Evolutionary conservation across 2,113 vertebrate genomes (phyloP).

Genomic region (Nibea albiflora): DNA sequence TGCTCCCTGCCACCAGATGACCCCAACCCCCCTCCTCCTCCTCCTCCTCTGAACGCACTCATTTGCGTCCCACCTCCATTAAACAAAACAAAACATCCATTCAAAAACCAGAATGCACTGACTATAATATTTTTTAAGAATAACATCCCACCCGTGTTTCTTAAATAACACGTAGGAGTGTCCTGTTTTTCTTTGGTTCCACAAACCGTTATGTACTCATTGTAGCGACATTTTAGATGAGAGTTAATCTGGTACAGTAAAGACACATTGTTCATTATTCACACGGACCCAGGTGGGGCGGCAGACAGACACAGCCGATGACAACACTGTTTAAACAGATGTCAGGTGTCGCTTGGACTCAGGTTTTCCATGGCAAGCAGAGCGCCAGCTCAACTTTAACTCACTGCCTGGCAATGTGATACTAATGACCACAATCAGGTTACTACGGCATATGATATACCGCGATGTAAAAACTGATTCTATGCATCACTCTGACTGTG

Average conservation of each 20-base stretch:
- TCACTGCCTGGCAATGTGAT: slow-evolving; percentile 34
- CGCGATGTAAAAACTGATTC: neutral
- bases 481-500: neutral
- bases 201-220: neutral
- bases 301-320: slow-evolving; percentile 57
- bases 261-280: slow-evolving; percentile 40
- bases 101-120: slow-evolving; percentile 13
- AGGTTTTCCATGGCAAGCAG: slow-evolving; percentile 58
- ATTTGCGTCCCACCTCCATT: slow-evolving; percentile 21
- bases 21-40: slow-evolving; percentile 16
- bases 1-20: slow-evolving; percentile 47
- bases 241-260: slow-evolving; percentile 8
- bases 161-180: neutral
- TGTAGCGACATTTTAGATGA: slow-evolving; percentile 11
- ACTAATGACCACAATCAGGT: slow-evolving; percentile 24
- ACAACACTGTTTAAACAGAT: slow-evolving; percentile 67
- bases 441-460: slow-evolving; percentile 22
- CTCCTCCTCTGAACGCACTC: slow-evolving; percentile 1
- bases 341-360: slow-evolving; percentile 48
- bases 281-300: slow-evolving; percentile 51
- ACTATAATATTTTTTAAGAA: slow-evolving; percentile 18
- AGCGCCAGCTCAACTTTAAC: slow-evolving; percentile 18
- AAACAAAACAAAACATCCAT: slow-evolving; percentile 46
- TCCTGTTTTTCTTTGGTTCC: slow-evolving; percentile 3
- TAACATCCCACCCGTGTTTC: neutral